Base-by-base conservation (phyloP, 2,113 vertebrate species). In the Rafetus swinhoei region DNA sequence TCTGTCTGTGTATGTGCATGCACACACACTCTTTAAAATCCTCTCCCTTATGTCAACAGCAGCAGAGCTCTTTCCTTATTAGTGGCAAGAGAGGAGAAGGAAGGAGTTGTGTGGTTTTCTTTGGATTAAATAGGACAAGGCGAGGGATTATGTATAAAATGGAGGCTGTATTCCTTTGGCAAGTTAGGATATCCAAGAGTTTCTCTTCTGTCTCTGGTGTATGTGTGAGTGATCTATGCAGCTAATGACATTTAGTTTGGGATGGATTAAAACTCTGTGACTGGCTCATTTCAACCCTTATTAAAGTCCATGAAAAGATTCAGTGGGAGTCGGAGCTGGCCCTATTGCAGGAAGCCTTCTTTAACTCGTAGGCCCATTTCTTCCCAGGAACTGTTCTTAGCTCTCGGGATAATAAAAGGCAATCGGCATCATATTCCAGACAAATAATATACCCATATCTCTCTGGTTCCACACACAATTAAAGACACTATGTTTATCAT, bases 111-210 rank as follows among this genome's bases (percentile, higher is more conserved):
- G 7, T 69, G n/a, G 65, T 16, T 19, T 69, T 35, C 16, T 69
- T 69, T 69, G 62, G 62, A n/a, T n/a, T 69, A n/a, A 35, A 18
- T 35, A 16, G 65, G 65, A 69, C 16, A 69, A 69, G 62, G 62
- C 32, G 7, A 69, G 32, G n/a, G 65, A 69, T 69, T n/a, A 18
- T 35, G n/a, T 69, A 32, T 69, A 69, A 32, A 16, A 69, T 19
- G 8, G 32, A 69, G 16, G 4, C 7, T 1, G 0, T 9, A 53
- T 0, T 0, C 5, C 54, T 88, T 21, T 45, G 92, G 72, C 53
- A 72, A 89, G 72, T 3, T 27, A 39, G 12, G 9, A 14, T 27
- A 54, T 19, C 13, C 19, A 18, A 4, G 2, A 19, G 15, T 45
- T 32, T 85, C 93, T 84, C 52, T 77, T 76, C 24, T 21, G 27